Base-by-base conservation (phyloP, 2,113 vertebrate genomes). In the Alosa alosa region DNA sequence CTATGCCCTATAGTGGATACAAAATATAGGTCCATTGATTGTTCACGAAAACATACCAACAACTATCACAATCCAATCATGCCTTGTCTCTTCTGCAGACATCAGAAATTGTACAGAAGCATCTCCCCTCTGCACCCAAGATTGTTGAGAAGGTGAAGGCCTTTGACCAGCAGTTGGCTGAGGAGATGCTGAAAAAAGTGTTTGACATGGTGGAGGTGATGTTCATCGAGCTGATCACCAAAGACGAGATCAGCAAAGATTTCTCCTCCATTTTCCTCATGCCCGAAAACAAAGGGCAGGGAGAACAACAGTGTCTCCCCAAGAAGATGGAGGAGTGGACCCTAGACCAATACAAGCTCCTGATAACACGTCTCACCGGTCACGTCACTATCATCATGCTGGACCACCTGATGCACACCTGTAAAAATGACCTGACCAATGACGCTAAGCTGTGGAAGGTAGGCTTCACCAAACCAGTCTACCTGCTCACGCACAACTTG, bases 171-270 rank as follows among this genome's bases (percentile, higher is more conserved):
- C 20, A 68, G n/a, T 10, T 68, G 22, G 20, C 60, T 0, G 60
- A 68, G 25, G 60, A 68, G 60, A n/a, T 68, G 60, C 60, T 68
- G n/a, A 68, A 68, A 68, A 68, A 68, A 31, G 60, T 68, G 60
- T 68, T 68, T 11, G 60, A 68, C 60, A 68, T 68, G 60, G 60
- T 68, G 60, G 60, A 68, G 60, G 60, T 68, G 7, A 68, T 25
- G 25, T 25, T 68, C 60, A 7, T 68, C 1, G n/a, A 68, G 22
- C n/a, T 68, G 22, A 68, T 68, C 22, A 11, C n/a, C n/a, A 7
- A n/a, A 11, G n/a, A 22, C 60, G 25, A 68, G 22, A 22, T 64
- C 20, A 64, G 60, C 60, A 64, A 64, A 64, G 60, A 68, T 22
- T 68, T 25, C 7, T 68, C 22, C n/a, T 68, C 9, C 22, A 68